Conservation (phyloP, 2,888 invertebrate species). For the Chromoteleia sp. region DNA sequence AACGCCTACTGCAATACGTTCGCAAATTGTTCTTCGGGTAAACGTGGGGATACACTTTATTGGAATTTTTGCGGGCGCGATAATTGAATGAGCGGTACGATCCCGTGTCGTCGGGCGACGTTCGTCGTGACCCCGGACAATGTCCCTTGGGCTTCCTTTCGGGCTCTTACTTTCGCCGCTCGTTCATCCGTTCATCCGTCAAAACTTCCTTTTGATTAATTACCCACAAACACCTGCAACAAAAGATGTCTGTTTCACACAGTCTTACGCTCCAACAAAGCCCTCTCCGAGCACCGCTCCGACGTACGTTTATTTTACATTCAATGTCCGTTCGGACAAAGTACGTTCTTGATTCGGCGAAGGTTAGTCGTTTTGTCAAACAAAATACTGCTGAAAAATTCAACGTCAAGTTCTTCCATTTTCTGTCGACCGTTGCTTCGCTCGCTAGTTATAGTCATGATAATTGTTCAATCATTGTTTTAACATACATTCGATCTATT, state of each 20-base stretch:
- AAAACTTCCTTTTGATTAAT: slow-evolving; percentile 65
- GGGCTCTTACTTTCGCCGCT: slow-evolving; percentile 72
- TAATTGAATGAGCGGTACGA: slow-evolving; percentile 83
- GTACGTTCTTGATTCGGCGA: slow-evolving; percentile 25
- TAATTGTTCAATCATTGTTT: too few species aligned
- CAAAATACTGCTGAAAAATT: not conserved
- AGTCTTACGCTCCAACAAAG: slow-evolving; percentile 9
- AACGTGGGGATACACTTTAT: not conserved
- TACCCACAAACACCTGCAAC: slow-evolving; percentile 60
- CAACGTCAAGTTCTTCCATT: too few species aligned
- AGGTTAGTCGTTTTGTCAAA: slow-evolving; percentile 9
- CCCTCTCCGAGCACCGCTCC: slow-evolving; percentile 1
- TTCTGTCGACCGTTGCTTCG: too few species aligned
- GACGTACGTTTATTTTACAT: slow-evolving; percentile 35
- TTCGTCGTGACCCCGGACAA: slow-evolving; percentile 62
- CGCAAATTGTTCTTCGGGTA: not conserved
- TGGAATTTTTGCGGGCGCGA: slow-evolving; percentile 74
- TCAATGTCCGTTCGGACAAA: not conserved
- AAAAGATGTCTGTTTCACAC: slow-evolving; percentile 38
- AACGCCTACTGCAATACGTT: not conserved
- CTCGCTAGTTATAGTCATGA: too few species aligned
- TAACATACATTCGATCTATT: too few species aligned
- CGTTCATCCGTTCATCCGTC: slow-evolving; percentile 49
- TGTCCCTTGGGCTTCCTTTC: slow-evolving; percentile 71
- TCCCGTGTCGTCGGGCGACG: slow-evolving; percentile 75